Percentiles rank a stretch among this genome's conserved stretches.
phyloP scores from a whole-genome alignment of 2,113 vertebrate genomes.

The Rhombomys opimus region DNA sequence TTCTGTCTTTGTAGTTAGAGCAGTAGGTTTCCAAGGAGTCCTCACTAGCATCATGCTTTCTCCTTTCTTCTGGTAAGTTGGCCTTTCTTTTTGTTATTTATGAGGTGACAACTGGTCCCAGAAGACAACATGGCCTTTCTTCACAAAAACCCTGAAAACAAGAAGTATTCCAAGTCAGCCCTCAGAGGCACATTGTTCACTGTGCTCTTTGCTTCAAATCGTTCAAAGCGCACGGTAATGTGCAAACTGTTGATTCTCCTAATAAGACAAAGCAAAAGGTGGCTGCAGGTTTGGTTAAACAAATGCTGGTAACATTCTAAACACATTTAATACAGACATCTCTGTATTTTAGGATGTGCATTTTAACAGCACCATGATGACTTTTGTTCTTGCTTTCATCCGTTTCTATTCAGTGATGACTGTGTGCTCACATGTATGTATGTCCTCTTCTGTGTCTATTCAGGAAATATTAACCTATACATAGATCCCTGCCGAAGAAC shows the following conservation, averaged over 20 bases:
- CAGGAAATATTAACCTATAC: background rate
- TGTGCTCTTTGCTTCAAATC: background rate
- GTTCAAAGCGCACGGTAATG: background rate
- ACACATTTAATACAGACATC: background rate
- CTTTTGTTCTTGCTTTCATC: background rate
- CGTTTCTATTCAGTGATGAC: too few species aligned
- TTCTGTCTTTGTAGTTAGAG: background rate
- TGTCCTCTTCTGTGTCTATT: background rate
- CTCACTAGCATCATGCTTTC: background rate
- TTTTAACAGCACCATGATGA: background rate
- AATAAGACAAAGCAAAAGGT: background rate
- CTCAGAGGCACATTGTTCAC: background rate
- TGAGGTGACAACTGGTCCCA: background rate
- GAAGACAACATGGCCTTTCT: conserved; percentile 2
- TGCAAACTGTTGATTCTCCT: background rate
- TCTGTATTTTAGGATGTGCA: background rate
- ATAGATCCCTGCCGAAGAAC: background rate
- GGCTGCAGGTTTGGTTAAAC: background rate
- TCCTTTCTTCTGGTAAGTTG: background rate
- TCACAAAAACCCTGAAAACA: conserved; percentile 46
- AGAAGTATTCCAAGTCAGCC: background rate
- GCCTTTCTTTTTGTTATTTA: background rate
- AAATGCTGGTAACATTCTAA: background rate
- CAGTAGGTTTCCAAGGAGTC: background rate
- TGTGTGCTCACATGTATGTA: background rate